These are phyloP conservation scores for Hypanus sabinus DNA, from an alignment of 2,113 vertebrate genomes.

Conservation along the genomic window DNA sequence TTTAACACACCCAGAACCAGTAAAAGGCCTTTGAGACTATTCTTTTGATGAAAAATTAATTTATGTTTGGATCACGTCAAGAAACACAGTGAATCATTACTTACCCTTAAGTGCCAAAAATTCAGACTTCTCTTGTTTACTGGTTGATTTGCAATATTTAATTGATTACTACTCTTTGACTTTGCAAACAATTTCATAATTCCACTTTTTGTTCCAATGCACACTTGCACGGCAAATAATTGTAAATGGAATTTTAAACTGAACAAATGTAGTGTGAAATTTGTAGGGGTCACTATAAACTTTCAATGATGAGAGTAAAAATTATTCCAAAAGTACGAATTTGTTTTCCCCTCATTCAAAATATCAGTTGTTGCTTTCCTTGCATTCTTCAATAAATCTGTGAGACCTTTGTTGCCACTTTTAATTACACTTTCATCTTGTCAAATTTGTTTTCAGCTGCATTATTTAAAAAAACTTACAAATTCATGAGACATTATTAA, in stretches of 20 bases:
- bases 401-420: background rate
- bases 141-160: background rate
- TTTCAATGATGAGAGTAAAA: background rate
- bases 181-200: background rate
- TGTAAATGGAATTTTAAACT: slow-evolving; percentile 9
- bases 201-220: background rate
- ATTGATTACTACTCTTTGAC: background rate
- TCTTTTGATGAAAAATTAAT: background rate
- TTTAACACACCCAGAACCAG: background rate
- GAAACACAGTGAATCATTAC: background rate
- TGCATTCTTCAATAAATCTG: background rate
- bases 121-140: background rate
- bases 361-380: background rate
- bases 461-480: slow-evolving; percentile 21
- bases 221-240: background rate
- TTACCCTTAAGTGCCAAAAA: background rate
- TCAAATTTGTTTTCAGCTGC: background rate
- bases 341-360: background rate
- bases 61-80: background rate
- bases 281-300: background rate
- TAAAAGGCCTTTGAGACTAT: background rate
- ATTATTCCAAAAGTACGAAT: slow-evolving; percentile 16
- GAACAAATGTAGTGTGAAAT: background rate
- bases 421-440: slow-evolving; percentile 23
- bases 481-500: slow-evolving; percentile 12